A percentile compares a stretch with the other conserved stretches of the same genome.
phyloP scores from a whole-genome alignment of 2,797 vertebrate species.

The Pipistrellus kuhlii region DNA sequence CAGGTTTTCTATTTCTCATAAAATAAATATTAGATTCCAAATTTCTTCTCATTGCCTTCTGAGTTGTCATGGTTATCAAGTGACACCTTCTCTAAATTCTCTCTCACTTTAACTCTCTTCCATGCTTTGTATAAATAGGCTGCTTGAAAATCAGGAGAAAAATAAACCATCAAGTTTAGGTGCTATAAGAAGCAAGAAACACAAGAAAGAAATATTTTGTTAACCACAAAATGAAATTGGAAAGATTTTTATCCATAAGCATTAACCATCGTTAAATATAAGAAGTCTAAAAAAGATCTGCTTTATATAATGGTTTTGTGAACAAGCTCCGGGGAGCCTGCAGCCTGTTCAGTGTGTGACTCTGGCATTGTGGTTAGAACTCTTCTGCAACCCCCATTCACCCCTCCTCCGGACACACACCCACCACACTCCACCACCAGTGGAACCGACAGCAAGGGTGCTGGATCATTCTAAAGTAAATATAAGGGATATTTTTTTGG shows the following conservation, averaged over 20 bases:
- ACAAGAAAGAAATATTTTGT: constrained; percentile 64
- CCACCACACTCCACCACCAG: neutral
- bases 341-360: constrained; percentile 73
- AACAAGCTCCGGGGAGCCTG: constrained; percentile 69
- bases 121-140: constrained; percentile 75
- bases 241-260: constrained; percentile 47
- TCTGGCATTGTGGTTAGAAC: constrained; percentile 60
- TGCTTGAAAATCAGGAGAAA: constrained; percentile 72
- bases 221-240: constrained; percentile 69
- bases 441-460: constrained; percentile 30
- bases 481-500: constrained; percentile 37
- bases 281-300: constrained; percentile 78
- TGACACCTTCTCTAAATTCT: constrained; percentile 82
- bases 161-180: constrained; percentile 51
- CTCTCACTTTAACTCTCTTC: constrained; percentile 80
- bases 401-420: neutral
- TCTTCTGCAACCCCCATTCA: neutral
- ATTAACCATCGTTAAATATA: constrained; percentile 74
- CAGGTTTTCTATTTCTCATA: constrained; percentile 59
- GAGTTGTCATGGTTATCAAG: constrained; percentile 85
- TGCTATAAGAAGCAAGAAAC: constrained; percentile 70
- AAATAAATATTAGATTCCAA: constrained; percentile 72
- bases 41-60: constrained; percentile 78
- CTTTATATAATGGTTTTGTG: constrained; percentile 71
- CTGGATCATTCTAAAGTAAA: constrained; percentile 72